A percentile compares a stretch with the other conserved stretches of the same genome.
These are phyloP conservation scores for Athrips mouffetella DNA, from an alignment of 2,888 invertebrate genomes.

Conservation along the genomic window DNA sequence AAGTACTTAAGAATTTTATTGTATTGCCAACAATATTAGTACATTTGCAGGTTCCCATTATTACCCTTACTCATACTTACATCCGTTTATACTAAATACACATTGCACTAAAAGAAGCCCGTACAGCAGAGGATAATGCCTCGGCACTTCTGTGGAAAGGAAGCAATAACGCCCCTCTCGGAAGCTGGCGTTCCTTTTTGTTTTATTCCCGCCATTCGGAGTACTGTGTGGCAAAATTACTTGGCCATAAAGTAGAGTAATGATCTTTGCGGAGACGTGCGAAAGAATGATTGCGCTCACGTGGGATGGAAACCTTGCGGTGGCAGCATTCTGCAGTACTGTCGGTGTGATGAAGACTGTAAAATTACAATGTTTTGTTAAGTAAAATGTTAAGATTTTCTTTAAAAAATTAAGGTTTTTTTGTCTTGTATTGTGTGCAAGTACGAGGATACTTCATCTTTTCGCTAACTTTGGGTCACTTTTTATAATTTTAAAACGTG, in stretches of 20 bases:
- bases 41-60: not conserved
- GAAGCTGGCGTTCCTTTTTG: conserved; percentile 23
- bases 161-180: conserved; percentile 26
- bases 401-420: too few species aligned
- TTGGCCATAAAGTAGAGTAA: conserved; percentile 12
- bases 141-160: conserved; percentile 24
- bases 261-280: conserved; percentile 8
- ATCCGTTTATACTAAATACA: conserved; percentile 5
- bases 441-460: too few species aligned
- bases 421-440: too few species aligned
- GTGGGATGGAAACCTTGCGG: not conserved
- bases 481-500: too few species aligned
- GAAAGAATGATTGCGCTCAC: conserved; percentile 7
- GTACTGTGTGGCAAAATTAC: conserved; percentile 21
- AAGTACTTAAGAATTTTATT: too few species aligned
- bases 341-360: not conserved
- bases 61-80: not conserved
- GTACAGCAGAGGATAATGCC: conserved; percentile 17
- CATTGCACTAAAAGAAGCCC: conserved; percentile 16
- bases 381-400: not conserved
- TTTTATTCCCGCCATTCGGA: conserved; percentile 22
- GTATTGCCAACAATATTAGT: too few species aligned
- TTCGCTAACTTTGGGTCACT: too few species aligned
- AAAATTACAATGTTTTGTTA: not conserved
- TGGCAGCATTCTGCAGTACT: not conserved